phyloP scores from a whole-genome alignment of 2,888 invertebrate species.

The Drosophila koepferae region DNA sequence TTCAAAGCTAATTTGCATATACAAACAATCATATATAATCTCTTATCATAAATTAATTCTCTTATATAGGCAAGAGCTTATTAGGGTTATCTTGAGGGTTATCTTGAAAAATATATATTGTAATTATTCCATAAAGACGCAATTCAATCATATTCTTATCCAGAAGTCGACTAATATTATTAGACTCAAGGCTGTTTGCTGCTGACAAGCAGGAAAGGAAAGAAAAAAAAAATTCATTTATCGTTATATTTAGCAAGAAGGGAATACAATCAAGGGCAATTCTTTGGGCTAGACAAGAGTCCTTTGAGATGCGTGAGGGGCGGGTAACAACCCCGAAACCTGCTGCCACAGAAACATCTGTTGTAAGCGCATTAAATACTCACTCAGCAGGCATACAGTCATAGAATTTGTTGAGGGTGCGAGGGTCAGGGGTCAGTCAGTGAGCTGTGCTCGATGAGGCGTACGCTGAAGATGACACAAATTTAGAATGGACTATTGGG shows the following conservation, averaged over 20 bases:
- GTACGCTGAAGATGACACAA: slow-evolving; percentile 69
- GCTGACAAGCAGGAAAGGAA: not conserved
- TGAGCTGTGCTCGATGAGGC: slow-evolving; percentile 46
- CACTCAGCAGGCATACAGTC: slow-evolving; percentile 19
- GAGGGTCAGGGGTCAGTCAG: slow-evolving; percentile 34
- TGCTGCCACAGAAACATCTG: slow-evolving; percentile 64
- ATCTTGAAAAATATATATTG: not conserved
- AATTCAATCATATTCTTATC: slow-evolving; percentile 14
- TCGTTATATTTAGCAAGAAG: slow-evolving; percentile 12
- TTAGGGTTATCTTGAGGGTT: not conserved
- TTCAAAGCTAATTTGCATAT: no score
- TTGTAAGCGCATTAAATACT: slow-evolving; percentile 70
- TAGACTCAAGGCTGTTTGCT: slow-evolving; percentile 27
- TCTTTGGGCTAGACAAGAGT: not conserved
- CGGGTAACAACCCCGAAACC: slow-evolving; percentile 36
- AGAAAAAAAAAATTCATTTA: slow-evolving; percentile 32
- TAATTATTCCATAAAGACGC: not conserved
- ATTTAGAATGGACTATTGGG: slow-evolving; percentile 54
- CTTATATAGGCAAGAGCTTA: not conserved
- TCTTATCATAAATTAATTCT: not conserved
- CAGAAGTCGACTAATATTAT: slow-evolving; percentile 20
- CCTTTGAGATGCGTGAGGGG: not conserved
- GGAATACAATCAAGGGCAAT: not conserved
- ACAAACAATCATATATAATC: no score
- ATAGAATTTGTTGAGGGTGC: not conserved